A percentile compares a stretch with the other conserved stretches of the same genome.
phyloP scores from a whole-genome alignment of 2,113 vertebrate genomes.

The Lethenteron reissneri region DNA sequence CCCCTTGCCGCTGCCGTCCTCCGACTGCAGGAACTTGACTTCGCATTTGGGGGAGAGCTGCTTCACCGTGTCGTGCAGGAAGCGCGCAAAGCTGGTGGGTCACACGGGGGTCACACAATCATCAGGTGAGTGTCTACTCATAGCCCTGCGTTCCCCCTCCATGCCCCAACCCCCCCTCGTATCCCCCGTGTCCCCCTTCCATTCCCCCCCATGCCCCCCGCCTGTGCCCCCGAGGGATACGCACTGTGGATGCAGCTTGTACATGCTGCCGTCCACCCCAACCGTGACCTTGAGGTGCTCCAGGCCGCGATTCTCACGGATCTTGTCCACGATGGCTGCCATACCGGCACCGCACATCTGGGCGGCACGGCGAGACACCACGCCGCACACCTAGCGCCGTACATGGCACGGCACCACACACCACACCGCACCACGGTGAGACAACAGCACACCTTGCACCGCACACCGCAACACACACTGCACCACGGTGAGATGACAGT shows the following conservation, averaged over 20 bases:
- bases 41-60: slow-evolving; percentile 56
- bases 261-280: slow-evolving; percentile 77
- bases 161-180: too few species aligned
- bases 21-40: slow-evolving; percentile 63
- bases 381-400: slow-evolving; percentile 27
- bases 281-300: slow-evolving; percentile 52
- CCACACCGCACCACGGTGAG: too few species aligned
- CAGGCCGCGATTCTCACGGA: slow-evolving; percentile 56
- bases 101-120: too few species aligned
- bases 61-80: slow-evolving; percentile 53
- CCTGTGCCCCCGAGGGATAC: slow-evolving; percentile 13
- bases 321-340: slow-evolving; percentile 73
- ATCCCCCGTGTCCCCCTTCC: too few species aligned
- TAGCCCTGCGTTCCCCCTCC: too few species aligned
- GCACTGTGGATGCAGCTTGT: slow-evolving; percentile 90
- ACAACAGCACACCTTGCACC: too few species aligned
- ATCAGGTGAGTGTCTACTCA: too few species aligned
- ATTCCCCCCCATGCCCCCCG: too few species aligned
- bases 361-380: slow-evolving; percentile 49
- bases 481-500: too few species aligned
- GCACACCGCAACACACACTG: too few species aligned
- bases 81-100: slow-evolving; percentile 42
- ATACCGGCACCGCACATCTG: slow-evolving; percentile 73
- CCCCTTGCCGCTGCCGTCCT: slow-evolving; percentile 86
- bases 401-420: too few species aligned